These are phyloP conservation scores for Liopterus haemorrhoidalis DNA, from an alignment of 2,888 invertebrate genomes.

Conservation along the genomic window DNA sequence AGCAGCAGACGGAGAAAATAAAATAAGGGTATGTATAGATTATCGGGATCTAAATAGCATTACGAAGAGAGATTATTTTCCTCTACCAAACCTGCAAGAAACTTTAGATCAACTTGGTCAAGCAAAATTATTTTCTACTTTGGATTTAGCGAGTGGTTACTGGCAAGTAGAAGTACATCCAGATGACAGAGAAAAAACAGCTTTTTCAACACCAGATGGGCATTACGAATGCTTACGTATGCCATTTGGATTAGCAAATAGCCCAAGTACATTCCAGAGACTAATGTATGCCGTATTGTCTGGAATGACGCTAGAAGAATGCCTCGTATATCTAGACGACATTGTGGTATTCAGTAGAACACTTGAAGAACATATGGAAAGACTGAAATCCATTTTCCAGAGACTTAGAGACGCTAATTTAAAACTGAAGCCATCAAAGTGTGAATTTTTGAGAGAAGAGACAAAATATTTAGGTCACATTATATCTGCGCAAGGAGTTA, in stretches of 20 bases:
- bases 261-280: constrained; percentile 35
- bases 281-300: constrained; percentile 34
- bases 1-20: constrained; percentile 26
- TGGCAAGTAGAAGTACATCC: constrained; percentile 36
- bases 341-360: constrained; percentile 30
- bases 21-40: constrained; percentile 33
- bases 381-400: constrained; percentile 18
- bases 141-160: constrained; percentile 37
- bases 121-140: constrained; percentile 31
- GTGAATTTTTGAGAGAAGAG: constrained; percentile 26
- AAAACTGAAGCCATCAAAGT: constrained; percentile 23
- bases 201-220: constrained; percentile 35
- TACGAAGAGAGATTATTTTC: constrained; percentile 35
- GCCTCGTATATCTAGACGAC: constrained; percentile 31
- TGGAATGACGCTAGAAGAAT: constrained; percentile 32
- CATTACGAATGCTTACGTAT: constrained; percentile 35
- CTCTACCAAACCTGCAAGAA: constrained; percentile 37
- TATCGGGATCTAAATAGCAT: constrained; percentile 34
- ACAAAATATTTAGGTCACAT: constrained; percentile 28
- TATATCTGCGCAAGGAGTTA: constrained; percentile 24
- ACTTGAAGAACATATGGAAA: constrained; percentile 22
- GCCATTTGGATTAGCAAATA: constrained; percentile 37
- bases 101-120: constrained; percentile 33
- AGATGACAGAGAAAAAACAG: constrained; percentile 36
- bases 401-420: constrained; percentile 22